Evolutionary conservation across 1,140 invertebrate genomes (phyloP), one percentile per base, ranked within the genome.

Genomic region (Anastrepha obliqua): DNA sequence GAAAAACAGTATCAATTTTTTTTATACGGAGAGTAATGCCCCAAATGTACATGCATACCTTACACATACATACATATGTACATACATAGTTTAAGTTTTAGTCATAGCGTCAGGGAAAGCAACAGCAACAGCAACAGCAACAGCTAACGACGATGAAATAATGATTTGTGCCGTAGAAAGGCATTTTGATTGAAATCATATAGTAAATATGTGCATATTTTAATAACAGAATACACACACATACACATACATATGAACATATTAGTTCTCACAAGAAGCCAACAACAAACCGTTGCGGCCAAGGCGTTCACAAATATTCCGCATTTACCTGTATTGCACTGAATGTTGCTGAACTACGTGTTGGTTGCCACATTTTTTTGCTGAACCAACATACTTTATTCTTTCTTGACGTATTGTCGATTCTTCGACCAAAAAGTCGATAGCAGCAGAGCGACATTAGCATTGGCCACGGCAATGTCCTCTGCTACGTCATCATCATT

Each of bases 391-490:
- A 29, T 29, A 5, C 60, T 1, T 9, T 62, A 13, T 4, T 9
- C 13, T 62, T 15, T 62, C 17, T 74, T 74, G 42, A 17, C 15
- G 67, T 47, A 47, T 74, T 47, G 13, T 47, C 13, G 20, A 81
- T 58, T 81, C 51, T 6, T 81, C 74, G 17, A 81, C 74, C 47
- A 58, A 81, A 81, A 58, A 55, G 74, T 15, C n/a, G 20, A 81
- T 8, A 29, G 17, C 17, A 81, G n/a, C n/a, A 67, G 15, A 11
- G 6, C 47, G 44, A 20, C 17, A 55, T 55, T 81, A 47, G 44
- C 60, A 62, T 78, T 78, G 42, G 70, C 6, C 44, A 29, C 5
- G 8, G n/a, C 74, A 7, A 7, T 70, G 3, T 70, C 13, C 15
- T 44, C 39, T 9, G 0, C 42, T 42, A 9, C 67, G 67, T 44